Evolutionary conservation across 2,113 vertebrate species (phyloP).

Genomic region (Reinhardtius hippoglossoides): DNA sequence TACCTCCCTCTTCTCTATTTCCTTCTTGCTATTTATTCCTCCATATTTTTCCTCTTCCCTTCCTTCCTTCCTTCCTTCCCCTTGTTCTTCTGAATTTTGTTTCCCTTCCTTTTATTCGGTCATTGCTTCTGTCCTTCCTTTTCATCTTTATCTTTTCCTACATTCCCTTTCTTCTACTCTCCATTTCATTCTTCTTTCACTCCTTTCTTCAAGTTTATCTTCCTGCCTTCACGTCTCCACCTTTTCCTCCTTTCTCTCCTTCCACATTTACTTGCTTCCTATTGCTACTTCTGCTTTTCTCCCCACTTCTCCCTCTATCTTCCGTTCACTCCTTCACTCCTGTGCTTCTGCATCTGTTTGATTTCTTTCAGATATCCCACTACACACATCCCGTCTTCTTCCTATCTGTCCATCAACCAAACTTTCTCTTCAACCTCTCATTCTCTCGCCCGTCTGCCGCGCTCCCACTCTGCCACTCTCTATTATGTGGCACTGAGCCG

Average conservation of each 20-base stretch:
- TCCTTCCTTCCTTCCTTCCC: no score
- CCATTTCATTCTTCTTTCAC: background rate
- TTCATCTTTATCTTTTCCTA: no score
- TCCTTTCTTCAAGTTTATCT: background rate
- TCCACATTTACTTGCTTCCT: background rate
- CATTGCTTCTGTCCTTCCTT: no score
- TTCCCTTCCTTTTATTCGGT: no score
- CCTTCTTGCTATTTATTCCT: no score
- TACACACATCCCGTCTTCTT: background rate
- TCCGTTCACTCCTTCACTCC: background rate
- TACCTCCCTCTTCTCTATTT: no score
- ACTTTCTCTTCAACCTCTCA: slow-evolving; percentile 6
- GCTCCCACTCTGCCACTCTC: slow-evolving; percentile 7
- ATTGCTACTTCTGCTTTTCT: background rate
- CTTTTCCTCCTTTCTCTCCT: no score
- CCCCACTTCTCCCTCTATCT: background rate
- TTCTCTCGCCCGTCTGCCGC: background rate
- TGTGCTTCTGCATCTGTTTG: background rate
- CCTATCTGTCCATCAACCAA: background rate
- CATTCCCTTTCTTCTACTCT: background rate
- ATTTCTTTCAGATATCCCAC: background rate
- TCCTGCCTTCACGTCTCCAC: background rate
- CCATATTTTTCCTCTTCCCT: no score
- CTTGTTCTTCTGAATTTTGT: no score
- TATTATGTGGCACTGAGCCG: slow-evolving; percentile 22